Conservation (phyloP, 53 echinoderm and acorn worm species). For the Patiria pectinifera region DNA sequence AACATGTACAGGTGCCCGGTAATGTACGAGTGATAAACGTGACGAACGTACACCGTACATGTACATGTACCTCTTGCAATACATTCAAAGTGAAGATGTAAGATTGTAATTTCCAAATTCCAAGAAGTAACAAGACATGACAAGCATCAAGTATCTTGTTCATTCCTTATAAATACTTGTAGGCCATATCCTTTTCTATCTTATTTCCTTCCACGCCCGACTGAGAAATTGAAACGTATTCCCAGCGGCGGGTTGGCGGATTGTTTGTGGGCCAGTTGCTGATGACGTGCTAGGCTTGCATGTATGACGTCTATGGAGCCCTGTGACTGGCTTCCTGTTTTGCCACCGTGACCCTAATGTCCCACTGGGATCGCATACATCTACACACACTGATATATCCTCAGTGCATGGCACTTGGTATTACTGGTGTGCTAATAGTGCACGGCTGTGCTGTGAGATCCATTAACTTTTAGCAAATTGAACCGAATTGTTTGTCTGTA, state of each 20-base stretch:
- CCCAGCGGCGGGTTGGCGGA: neutral
- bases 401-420: neutral
- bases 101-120: neutral
- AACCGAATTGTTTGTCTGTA: no score
- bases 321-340: neutral
- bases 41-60: neutral
- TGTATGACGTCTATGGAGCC: slow-evolving; percentile 19
- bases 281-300: slow-evolving; percentile 8
- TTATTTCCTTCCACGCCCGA: neutral
- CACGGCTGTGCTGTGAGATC: no score
- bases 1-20: neutral
- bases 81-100: neutral
- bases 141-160: neutral
- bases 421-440: neutral
- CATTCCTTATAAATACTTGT: no score
- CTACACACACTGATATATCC: no score
- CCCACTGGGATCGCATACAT: neutral
- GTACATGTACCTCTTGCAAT: no score
- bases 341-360: neutral
- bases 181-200: neutral
- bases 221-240: neutral
- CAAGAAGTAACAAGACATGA: neutral
- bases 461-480: no score
- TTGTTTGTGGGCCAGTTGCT: neutral
- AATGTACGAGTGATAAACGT: neutral